Evolutionary conservation across 2,113 vertebrate genomes (phyloP), one percentile per base, ranked within the genome.

Genomic region (Gorsachius goisagi): DNA sequence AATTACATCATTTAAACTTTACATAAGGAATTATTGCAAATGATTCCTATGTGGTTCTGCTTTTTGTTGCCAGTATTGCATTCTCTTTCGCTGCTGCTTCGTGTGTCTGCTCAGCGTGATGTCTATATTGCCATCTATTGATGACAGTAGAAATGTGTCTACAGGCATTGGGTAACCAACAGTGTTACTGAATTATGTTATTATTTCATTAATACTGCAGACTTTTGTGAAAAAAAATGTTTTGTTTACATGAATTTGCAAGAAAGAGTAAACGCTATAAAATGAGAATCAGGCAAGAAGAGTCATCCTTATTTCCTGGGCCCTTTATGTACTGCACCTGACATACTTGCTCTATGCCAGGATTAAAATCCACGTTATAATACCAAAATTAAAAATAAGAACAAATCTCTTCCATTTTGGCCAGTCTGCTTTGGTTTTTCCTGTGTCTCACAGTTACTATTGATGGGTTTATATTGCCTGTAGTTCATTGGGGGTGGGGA

Each of bases 1-100:
- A 76, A 62, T 94, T 88, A 82, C 95, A 68, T 95, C 75, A 93
- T 86, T 92, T 92, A 78, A 94, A 89, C 68, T 84, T 88, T 85
- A 80, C 83, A 78, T 64, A 88, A 95, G 39, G 64, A 88, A 84
- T 74, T 68, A 64, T 18, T 89, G 75, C 41, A 85, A 75, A 22
- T 9, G 41, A 66, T 73, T 89, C 52, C 69, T 82, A 1, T 72
- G 52, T 32, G 64, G 19, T 74, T 77, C 71, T 94, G 76, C 30
- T 81, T 64, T 86, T 44, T 77, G 41, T 67, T 93, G 90, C 79
- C 88, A 74, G 19, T 24, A 4, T 69, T 80, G 63, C 64, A 3
- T 79, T 80, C 72, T 77, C 37, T 32, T 41, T 41, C n/a, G 2
- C 47, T 0, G 1, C 39, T 23, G 26, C 58, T 23, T 64, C 8